Evolutionary conservation across 1,140 invertebrate genomes (phyloP).

Genomic region (Melipona quadrifasciata): DNA sequence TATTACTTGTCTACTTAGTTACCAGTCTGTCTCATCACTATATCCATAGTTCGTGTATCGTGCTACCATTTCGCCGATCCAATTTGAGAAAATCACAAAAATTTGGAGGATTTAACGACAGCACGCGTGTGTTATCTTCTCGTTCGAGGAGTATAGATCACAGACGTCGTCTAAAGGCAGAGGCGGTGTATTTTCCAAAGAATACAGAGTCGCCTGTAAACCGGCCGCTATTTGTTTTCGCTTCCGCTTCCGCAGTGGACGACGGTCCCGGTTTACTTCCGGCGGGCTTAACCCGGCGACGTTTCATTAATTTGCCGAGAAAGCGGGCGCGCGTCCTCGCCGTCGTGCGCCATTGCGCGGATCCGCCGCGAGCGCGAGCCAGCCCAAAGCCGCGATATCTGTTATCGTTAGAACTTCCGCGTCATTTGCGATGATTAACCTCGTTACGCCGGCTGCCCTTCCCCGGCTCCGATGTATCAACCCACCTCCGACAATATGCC

Average conservation of each 20-base stretch:
- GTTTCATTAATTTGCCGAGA: constrained; percentile 43
- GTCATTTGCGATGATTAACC: constrained; percentile 22
- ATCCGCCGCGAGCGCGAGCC: too few relatives aligned
- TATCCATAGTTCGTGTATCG: too few relatives aligned
- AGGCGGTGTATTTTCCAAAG: too few relatives aligned
- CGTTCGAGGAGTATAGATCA: too few relatives aligned
- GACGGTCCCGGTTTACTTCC: constrained; percentile 27
- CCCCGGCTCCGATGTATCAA: neutral
- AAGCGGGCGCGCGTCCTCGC: neutral
- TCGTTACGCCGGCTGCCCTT: neutral
- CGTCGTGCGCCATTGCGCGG: neutral
- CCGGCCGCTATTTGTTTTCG: neutral
- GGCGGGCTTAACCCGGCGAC: neutral
- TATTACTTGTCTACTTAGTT: too few relatives aligned
- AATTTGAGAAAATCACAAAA: too few relatives aligned
- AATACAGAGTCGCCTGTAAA: too few relatives aligned
- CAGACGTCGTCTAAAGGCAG: too few relatives aligned
- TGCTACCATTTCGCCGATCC: too few relatives aligned
- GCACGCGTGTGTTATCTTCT: too few relatives aligned
- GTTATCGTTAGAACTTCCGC: constrained; percentile 10
- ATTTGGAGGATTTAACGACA: too few relatives aligned
- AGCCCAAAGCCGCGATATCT: neutral
- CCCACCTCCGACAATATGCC: neutral
- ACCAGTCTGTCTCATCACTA: too few relatives aligned
- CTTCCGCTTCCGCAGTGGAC: neutral